phyloP scores from a whole-genome alignment of 2,113 vertebrate genomes.

The Clarias macrocephalus region DNA sequence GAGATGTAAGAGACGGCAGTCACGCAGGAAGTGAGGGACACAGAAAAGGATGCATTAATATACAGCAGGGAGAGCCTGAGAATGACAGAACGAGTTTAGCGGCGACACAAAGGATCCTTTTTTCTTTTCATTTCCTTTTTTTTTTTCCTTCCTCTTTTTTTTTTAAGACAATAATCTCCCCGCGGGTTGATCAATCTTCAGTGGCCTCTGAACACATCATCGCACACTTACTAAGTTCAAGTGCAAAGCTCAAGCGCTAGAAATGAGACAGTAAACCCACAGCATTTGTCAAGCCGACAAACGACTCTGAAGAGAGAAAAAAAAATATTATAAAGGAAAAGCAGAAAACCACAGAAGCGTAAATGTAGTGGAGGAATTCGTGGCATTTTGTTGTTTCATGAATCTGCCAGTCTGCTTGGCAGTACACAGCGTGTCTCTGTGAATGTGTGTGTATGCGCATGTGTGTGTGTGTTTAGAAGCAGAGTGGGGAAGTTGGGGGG shows the following conservation, averaged over 20 bases:
- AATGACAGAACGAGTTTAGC: conserved; percentile 22
- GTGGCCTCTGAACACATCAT: conserved; percentile 39
- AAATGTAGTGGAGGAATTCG: conserved; percentile 53
- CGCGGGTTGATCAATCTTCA: conserved; percentile 43
- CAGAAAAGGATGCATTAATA: conserved; percentile 30
- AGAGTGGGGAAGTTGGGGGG: not conserved
- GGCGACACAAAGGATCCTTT: conserved; percentile 22
- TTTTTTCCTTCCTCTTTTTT: not conserved
- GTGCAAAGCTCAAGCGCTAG: conserved; percentile 32
- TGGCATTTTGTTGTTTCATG: conserved; percentile 50
- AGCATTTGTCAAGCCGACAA: conserved; percentile 56
- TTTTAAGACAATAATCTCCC: conserved; percentile 29
- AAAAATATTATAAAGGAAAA: not conserved
- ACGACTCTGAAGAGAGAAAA: conserved; percentile 32
- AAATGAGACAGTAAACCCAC: conserved; percentile 39
- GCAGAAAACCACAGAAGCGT: conserved; percentile 39
- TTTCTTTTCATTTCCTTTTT: not conserved
- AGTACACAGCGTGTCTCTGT: conserved; percentile 26
- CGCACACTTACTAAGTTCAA: conserved; percentile 39
- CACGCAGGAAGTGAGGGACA: conserved; percentile 27
- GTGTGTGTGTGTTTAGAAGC: conserved; percentile 49
- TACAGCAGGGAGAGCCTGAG: conserved; percentile 20
- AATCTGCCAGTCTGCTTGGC: conserved; percentile 44
- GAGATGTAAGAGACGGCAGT: conserved; percentile 24
- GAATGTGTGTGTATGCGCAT: conserved; percentile 6